phyloP scores from a whole-genome alignment of 2,888 invertebrate species.

The Lithophane semibrunnea region DNA sequence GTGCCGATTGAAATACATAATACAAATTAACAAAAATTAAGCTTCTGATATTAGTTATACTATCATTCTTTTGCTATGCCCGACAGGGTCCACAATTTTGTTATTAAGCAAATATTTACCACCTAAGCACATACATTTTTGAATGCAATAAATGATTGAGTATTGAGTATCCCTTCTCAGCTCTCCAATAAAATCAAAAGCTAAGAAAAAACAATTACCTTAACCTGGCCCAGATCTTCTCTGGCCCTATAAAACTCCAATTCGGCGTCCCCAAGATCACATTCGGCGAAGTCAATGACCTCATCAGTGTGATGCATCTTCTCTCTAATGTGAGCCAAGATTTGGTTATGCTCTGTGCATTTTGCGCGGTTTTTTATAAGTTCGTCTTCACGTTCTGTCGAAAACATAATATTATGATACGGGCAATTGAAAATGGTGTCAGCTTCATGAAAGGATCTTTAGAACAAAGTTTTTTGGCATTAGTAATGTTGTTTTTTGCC shows the following conservation, averaged over 20 bases:
- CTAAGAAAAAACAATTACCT: slow-evolving; percentile 71
- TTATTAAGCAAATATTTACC: too few species aligned
- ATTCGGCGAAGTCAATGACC: slow-evolving; percentile 85
- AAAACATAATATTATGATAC: slow-evolving; percentile 32
- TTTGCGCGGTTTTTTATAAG: slow-evolving; percentile 84
- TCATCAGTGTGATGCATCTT: slow-evolving; percentile 88
- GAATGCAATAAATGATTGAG: too few species aligned
- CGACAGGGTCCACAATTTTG: too few species aligned
- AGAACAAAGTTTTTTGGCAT: slow-evolving; percentile 8
- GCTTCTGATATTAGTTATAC: not conserved
- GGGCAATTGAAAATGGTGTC: slow-evolving; percentile 39
- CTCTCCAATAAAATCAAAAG: not conserved
- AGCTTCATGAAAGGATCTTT: slow-evolving; percentile 43
- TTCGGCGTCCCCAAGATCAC: slow-evolving; percentile 86
- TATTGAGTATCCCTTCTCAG: too few species aligned
- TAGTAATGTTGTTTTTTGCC: not conserved
- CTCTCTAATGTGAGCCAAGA: slow-evolving; percentile 87
- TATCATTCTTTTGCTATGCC: too few species aligned
- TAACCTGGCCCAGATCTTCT: slow-evolving; percentile 81
- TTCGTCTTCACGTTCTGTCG: slow-evolving; percentile 86
- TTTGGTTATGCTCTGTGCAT: slow-evolving; percentile 88
- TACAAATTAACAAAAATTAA: not conserved
- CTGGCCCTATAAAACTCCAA: slow-evolving; percentile 82
- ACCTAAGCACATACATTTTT: too few species aligned
- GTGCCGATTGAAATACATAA: not conserved